phyloP scores from a whole-genome alignment of 2,113 vertebrate species.

The Bagarius yarrelli region DNA sequence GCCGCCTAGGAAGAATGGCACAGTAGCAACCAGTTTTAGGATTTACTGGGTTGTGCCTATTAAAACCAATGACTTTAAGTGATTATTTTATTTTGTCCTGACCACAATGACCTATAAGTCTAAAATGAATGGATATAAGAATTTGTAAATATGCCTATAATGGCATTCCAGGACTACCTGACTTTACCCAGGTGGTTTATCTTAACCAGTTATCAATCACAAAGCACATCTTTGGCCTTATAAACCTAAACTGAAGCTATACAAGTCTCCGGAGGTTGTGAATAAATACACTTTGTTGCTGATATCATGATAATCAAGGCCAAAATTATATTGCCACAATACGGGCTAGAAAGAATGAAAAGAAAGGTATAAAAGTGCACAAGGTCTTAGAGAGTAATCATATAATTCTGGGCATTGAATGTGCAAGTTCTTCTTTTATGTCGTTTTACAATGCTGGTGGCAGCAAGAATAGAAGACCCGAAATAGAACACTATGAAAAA shows the following conservation, averaged over 20 bases:
- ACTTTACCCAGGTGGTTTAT: not conserved
- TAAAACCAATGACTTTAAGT: not conserved
- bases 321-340: not conserved
- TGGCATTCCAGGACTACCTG: not conserved
- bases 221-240: not conserved
- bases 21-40: not conserved
- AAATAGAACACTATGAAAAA: not conserved
- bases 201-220: not conserved
- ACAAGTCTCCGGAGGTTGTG: not conserved
- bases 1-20: too few relatives aligned
- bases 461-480: not conserved
- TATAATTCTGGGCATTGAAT: not conserved
- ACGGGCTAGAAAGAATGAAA: not conserved
- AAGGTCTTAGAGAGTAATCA: not conserved
- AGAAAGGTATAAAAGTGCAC: not conserved
- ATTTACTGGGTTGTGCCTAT: not conserved
- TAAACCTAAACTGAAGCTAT: not conserved
- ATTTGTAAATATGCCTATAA: not conserved
- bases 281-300: constrained; percentile 1
- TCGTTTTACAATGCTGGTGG: not conserved
- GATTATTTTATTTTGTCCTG: not conserved
- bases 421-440: not conserved
- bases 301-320: not conserved
- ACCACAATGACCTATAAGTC: not conserved
- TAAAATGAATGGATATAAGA: not conserved